phyloP scores from a whole-genome alignment of 2,113 vertebrate species.

The Columbina picui region DNA sequence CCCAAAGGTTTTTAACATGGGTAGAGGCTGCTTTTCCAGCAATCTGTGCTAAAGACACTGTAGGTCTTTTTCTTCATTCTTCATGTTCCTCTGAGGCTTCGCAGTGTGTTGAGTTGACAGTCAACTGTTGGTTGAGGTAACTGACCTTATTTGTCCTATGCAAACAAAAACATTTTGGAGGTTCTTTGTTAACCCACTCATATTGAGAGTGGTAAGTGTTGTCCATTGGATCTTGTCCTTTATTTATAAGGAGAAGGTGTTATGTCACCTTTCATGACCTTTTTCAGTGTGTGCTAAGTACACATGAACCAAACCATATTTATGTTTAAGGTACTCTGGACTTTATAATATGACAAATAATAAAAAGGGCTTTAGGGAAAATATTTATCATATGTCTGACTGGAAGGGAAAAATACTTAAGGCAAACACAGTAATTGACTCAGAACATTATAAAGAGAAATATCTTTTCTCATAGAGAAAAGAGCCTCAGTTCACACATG shows the following conservation, averaged over 20 bases:
- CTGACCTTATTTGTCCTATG: background rate
- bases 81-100: background rate
- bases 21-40: background rate
- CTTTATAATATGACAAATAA: background rate
- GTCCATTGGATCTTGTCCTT: background rate
- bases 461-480: constrained; percentile 13
- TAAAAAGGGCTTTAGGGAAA: background rate
- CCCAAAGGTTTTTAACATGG: background rate
- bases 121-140: background rate
- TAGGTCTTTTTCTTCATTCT: background rate
- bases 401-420: background rate
- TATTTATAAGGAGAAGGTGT: background rate
- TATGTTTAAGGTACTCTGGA: background rate
- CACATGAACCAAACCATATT: background rate
- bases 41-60: background rate
- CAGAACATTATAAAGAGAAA: constrained; percentile 4
- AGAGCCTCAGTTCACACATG: background rate
- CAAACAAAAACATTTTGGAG: background rate
- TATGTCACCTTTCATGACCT: background rate
- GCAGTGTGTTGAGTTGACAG: background rate
- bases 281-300: background rate
- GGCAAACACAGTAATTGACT: background rate
- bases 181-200: background rate
- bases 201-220: background rate
- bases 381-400: background rate